Evolutionary conservation across 2,797 vertebrate genomes (phyloP).

Genomic region (Pseudochirops corinnae): DNA sequence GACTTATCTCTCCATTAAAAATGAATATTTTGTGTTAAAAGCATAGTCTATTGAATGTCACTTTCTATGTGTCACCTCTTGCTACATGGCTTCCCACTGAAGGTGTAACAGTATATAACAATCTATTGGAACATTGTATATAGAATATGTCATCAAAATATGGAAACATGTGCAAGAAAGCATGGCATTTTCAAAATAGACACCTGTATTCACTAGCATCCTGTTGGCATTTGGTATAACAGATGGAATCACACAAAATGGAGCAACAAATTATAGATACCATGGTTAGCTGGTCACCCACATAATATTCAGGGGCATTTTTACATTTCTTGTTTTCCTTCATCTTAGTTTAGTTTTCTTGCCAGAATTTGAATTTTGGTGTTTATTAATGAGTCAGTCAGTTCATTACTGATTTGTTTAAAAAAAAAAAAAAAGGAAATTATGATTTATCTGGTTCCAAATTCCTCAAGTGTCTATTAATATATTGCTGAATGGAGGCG

Average conservation of each 20-base stretch:
- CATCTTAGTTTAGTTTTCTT: neutral
- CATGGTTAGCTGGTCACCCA: neutral
- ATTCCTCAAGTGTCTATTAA: neutral
- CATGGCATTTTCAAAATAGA: slow-evolving; percentile 3
- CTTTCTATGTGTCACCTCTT: neutral
- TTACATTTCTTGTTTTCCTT: neutral
- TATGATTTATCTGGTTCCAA: neutral
- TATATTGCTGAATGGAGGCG: slow-evolving; percentile 12
- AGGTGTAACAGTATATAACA: neutral
- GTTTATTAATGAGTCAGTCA: neutral
- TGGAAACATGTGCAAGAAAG: slow-evolving; percentile 4
- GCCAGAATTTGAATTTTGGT: neutral
- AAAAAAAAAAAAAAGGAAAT: neutral
- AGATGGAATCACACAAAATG: slow-evolving; percentile 5
- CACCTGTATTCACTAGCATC: neutral
- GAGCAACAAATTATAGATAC: neutral
- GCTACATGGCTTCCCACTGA: accelerated
- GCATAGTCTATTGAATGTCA: neutral
- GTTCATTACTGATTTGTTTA: neutral
- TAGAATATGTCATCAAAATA: neutral
- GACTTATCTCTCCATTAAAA: slow-evolving; percentile 50
- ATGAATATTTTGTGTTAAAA: slow-evolving; percentile 6
- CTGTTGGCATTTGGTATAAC: slow-evolving; percentile 24
- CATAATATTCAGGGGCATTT: neutral
- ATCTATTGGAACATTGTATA: neutral